Conservation (phyloP, 2,113 vertebrate species). For the Bagarius yarrelli region DNA sequence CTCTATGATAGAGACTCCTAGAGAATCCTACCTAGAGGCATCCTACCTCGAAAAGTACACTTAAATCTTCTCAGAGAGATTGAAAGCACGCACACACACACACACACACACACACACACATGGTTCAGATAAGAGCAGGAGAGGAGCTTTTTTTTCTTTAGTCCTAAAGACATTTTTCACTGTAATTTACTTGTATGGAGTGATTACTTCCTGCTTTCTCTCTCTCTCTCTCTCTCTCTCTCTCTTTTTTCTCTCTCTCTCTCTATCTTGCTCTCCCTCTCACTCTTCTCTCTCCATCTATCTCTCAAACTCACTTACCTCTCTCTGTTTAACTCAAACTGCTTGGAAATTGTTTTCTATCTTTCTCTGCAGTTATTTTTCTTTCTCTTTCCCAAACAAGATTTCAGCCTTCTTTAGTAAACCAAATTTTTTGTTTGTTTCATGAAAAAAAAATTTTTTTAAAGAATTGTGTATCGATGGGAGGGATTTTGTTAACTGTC, state of each 20-base stretch:
- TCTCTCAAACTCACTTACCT: no score
- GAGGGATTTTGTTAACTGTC: no score
- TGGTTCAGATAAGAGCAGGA: neutral
- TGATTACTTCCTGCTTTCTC: conserved; percentile 27
- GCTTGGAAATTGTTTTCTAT: no score
- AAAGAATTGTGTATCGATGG: no score
- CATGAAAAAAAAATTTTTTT: no score
- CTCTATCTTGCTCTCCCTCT: neutral
- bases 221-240: conserved; percentile 27
- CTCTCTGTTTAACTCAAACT: no score
- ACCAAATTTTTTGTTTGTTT: neutral
- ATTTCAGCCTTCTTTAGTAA: neutral
- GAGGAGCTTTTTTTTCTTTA: neutral
- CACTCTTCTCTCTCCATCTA: neutral
- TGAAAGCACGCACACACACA: conserved; percentile 2
- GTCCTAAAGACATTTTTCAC: conserved; percentile 14
- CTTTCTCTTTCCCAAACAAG: neutral
- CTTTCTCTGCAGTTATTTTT: neutral
- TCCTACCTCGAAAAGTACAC: neutral
- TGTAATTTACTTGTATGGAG: conserved; percentile 33
- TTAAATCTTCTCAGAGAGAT: conserved; percentile 9
- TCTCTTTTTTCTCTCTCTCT: neutral
- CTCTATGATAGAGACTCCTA: neutral
- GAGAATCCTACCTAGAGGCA: neutral
- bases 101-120: neutral